A percentile compares a stretch with the other conserved stretches of the same genome.
Conservation (phyloP, 2,113 vertebrate genomes). For the Otus sunia region DNA sequence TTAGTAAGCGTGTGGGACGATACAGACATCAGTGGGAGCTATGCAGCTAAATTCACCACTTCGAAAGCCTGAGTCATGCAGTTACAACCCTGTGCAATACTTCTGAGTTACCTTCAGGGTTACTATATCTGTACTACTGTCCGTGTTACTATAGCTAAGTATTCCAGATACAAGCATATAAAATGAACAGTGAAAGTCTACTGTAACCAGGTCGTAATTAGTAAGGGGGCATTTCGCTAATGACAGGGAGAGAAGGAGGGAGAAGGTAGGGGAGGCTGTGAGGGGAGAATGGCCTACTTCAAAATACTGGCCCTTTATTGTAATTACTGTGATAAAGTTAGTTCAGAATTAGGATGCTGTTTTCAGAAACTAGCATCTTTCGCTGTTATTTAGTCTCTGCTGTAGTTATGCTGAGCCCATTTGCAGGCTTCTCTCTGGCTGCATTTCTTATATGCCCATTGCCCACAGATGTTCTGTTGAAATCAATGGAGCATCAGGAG, state of each 20-base stretch:
- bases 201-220: not conserved
- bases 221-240: not conserved
- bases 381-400: not conserved
- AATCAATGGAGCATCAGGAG: not conserved
- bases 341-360: not conserved
- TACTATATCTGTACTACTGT: not conserved
- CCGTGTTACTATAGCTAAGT: not conserved
- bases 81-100: not conserved
- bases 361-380: not conserved
- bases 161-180: not conserved
- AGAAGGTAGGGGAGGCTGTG: not conserved
- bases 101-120: not conserved
- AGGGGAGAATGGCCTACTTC: not conserved
- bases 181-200: not conserved
- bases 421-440: not conserved
- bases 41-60: constrained; percentile 33
- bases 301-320: not conserved
- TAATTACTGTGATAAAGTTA: not conserved
- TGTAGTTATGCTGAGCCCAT: not conserved
- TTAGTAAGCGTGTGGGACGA: not conserved
- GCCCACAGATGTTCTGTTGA: not conserved
- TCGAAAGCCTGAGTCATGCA: constrained; percentile 58
- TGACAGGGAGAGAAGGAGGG: not conserved
- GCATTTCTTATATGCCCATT: not conserved
- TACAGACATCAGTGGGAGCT: not conserved